A percentile compares a stretch with the other conserved stretches of the same genome.
Conservation (phyloP, 2,113 vertebrate genomes). For the Saccopteryx bilineata region DNA sequence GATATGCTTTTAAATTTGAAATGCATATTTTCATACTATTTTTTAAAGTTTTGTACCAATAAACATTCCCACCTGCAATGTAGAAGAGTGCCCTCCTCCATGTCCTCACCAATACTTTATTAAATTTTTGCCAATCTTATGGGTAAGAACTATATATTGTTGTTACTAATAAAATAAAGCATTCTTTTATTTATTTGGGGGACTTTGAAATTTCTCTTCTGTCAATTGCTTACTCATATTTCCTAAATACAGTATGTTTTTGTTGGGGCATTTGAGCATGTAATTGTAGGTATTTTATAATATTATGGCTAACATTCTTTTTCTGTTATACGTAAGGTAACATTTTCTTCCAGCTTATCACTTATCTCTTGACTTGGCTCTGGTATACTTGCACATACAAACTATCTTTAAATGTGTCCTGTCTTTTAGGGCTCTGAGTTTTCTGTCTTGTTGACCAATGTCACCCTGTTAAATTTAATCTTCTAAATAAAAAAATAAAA, state of each 20-base stretch:
- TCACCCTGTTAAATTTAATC: no score
- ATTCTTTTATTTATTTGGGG: not conserved
- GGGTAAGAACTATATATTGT: not conserved
- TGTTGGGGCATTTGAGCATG: not conserved
- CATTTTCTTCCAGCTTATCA: not conserved
- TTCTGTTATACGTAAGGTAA: not conserved
- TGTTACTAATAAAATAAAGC: conserved; percentile 15
- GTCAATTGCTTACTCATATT: not conserved
- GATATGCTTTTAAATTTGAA: not conserved
- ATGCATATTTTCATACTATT: not conserved
- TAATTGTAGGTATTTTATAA: not conserved
- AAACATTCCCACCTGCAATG: not conserved
- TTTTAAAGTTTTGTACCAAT: not conserved
- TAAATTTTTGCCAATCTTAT: not conserved
- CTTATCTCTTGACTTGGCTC: not conserved
- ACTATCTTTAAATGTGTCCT: not conserved
- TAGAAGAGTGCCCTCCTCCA: not conserved
- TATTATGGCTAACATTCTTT: not conserved
- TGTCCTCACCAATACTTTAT: not conserved
- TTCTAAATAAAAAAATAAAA: no score
- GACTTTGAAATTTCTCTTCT: not conserved
- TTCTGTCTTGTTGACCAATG: not conserved
- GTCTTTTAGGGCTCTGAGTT: not conserved
- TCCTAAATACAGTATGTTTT: not conserved
- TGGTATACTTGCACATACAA: not conserved